Conservation (phyloP, 1,140 invertebrate species). For the Pentalonia nigronervosa region DNA sequence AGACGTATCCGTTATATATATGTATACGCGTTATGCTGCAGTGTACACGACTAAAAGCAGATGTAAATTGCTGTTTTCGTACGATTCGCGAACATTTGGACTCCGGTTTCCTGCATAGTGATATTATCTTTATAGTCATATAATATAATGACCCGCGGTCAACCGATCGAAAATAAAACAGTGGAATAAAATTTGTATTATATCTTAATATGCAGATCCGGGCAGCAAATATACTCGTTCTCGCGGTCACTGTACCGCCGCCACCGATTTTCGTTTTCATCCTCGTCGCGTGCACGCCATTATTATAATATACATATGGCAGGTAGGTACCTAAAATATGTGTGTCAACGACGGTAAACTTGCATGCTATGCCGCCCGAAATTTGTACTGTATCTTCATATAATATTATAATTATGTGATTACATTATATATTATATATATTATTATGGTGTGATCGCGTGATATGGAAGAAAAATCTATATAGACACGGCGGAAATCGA, state of each 20-base stretch:
- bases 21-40: background rate
- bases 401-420: background rate
- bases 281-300: background rate
- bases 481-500: background rate
- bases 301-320: background rate
- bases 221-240: background rate
- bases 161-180: background rate
- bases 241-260: background rate
- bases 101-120: background rate
- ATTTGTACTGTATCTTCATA: background rate
- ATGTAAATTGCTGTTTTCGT: background rate
- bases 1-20: slow-evolving; percentile 4
- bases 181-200: background rate
- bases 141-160: background rate
- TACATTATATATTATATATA: background rate
- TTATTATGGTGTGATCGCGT: background rate
- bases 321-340: background rate
- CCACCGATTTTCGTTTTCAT: background rate
- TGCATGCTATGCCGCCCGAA: background rate
- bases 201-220: background rate
- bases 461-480: slow-evolving; percentile 4
- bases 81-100: background rate
- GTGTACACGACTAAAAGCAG: background rate
- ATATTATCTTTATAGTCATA: background rate
- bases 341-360: background rate